These are phyloP conservation scores for Siniperca knerii DNA, from an alignment of 2,113 vertebrate genomes.

Conservation along the genomic window DNA sequence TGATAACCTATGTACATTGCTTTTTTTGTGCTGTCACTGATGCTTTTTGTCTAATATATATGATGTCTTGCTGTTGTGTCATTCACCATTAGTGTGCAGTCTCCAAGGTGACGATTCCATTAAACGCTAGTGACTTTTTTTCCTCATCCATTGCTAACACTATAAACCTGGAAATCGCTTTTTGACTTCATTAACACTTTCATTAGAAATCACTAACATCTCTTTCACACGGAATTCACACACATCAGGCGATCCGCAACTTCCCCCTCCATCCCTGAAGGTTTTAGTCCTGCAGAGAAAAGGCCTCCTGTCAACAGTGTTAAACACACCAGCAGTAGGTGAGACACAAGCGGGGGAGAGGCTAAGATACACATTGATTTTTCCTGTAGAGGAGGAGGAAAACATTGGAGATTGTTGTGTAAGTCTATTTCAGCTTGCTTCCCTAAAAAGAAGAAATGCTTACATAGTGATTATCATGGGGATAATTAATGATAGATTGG, in stretches of 20 bases:
- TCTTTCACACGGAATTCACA: slow-evolving; percentile 43
- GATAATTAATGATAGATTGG: neutral
- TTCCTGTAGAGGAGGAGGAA: neutral
- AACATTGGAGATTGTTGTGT: neutral
- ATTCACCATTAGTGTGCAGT: neutral
- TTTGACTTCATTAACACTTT: slow-evolving; percentile 56
- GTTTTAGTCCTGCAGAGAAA: slow-evolving; percentile 2
- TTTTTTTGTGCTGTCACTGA: neutral
- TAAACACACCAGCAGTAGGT: no score
- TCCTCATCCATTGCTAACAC: neutral
- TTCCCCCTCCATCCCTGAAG: neutral
- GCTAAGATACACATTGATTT: neutral
- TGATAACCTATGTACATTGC: neutral
- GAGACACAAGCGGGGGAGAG: neutral
- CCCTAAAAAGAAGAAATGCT: slow-evolving; percentile 27
- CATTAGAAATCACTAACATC: slow-evolving; percentile 62
- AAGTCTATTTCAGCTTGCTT: neutral
- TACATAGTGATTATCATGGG: slow-evolving; percentile 27
- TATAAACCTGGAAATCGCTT: neutral
- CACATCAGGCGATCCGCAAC: slow-evolving; percentile 5
- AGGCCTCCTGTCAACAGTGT: neutral
- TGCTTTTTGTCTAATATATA: neutral
- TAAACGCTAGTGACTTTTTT: neutral
- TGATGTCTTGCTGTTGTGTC: neutral
- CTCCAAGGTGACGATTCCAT: neutral